Percentiles rank a stretch among this genome's conserved stretches.
phyloP scores from a whole-genome alignment of 2,113 vertebrate species.

The Syrmaticus mikado region DNA sequence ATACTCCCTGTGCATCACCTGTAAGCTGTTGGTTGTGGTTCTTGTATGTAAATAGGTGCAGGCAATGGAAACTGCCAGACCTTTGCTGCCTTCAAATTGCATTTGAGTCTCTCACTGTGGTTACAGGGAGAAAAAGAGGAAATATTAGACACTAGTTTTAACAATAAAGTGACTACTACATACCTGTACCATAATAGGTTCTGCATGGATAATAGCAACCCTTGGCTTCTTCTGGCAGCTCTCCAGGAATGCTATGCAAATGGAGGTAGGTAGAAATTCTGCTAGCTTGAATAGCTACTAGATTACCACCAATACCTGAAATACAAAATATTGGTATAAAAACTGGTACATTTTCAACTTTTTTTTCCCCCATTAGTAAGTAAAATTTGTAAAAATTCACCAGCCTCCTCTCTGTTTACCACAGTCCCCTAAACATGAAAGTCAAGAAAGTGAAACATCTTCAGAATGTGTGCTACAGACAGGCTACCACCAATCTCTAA shows the following conservation, averaged over 20 bases:
- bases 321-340: not conserved
- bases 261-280: constrained; percentile 97
- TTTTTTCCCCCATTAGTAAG: not conserved
- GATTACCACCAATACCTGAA: constrained; percentile 96
- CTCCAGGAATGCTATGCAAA: constrained; percentile 90
- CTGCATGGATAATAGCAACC: constrained; percentile 92
- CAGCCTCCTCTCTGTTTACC: not conserved
- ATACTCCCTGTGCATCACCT: accelerated
- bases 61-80: not conserved
- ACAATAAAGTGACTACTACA: not conserved
- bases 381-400: not conserved
- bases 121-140: not conserved
- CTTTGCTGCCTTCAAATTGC: not conserved
- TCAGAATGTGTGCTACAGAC: not conserved
- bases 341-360: not conserved
- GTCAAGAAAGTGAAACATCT: not conserved
- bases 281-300: constrained; percentile 98
- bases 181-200: constrained; percentile 92
- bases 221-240: constrained; percentile 90
- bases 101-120: not conserved
- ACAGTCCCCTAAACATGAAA: not conserved
- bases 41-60: not conserved
- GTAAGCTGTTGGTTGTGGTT: not conserved
- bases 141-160: not conserved
- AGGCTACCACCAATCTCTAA: not conserved